Evolutionary conservation across 2,113 vertebrate genomes (phyloP), one percentile per base, ranked within the genome.

Genomic region (Odocoileus virginianus): DNA sequence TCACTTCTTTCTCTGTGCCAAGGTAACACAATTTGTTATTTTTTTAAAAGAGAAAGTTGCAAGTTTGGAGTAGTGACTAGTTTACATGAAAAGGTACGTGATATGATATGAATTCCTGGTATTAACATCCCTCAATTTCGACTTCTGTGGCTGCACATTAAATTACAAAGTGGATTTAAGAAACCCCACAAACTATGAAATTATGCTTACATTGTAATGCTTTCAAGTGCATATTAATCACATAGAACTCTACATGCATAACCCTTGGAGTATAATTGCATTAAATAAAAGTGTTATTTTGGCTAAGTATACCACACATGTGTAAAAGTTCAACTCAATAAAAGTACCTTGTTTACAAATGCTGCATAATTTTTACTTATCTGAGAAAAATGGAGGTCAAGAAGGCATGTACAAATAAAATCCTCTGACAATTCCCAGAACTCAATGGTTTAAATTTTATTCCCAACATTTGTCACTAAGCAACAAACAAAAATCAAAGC

Each of bases 261-360:
- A 61, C n/a, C 14, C 21, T 87, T 61, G 87, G 50, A 57, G 43
- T 58, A 85, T 82, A 82, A 60, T 78, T 91, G n/a, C 33, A 60
- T 76, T 96, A 94, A 95, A 91, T 87, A 82, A 78, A 92, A 97
- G 86, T 89, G 43, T 84, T 87, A 79, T 71, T 95, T 92, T 97
- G 47, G 33, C 84, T 67, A 82, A 85, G 43, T 23, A 43, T 40
- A 45, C 25, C 83, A 85, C 85, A 58, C 40, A 40, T 97, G 97
- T 60, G 28, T 91, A 93, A 57, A 95, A 96, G 81, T 64, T 93
- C 89, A 92, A 54, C 58, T 90, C 94, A 92, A 94, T 98, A 91
- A 96, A 97, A 96, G 84, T 52, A 83, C 64, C 40, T 61, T 97
- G 87, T 97, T 98, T 97, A 96, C 40, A 92, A 95, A 96, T 55